Evolutionary conservation across 1,140 invertebrate genomes (phyloP).

Genomic region (Limonius californicus): DNA sequence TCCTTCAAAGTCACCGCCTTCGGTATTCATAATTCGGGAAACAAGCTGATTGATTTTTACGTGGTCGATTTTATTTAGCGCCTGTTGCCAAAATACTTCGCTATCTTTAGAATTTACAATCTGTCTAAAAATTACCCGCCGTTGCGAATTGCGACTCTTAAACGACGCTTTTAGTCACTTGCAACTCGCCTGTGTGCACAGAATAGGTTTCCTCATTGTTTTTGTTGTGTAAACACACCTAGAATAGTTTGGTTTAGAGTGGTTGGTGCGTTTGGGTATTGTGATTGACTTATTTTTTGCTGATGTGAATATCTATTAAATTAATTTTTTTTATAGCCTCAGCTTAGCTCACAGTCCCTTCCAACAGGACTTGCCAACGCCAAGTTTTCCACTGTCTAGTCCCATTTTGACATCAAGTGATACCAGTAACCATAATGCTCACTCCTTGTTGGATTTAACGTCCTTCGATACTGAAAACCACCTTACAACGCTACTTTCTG

Average conservation of each 20-base stretch:
- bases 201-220: neutral
- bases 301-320: too few species aligned
- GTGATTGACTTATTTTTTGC: too few species aligned
- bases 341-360: constrained; percentile 10
- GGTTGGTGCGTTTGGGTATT: too few species aligned
- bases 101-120: constrained; percentile 13
- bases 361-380: constrained; percentile 11
- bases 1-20: neutral
- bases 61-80: constrained; percentile 6
- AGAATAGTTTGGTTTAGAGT: too few species aligned
- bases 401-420: constrained; percentile 3
- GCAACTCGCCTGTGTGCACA: neutral
- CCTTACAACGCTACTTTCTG: constrained; percentile 32
- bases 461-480: constrained; percentile 36
- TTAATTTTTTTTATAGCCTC: neutral
- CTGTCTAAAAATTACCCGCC: constrained; percentile 2
- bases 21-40: neutral
- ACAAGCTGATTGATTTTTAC: neutral
- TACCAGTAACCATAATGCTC: constrained; percentile 14
- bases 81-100: constrained; percentile 1
- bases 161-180: constrained; percentile 4
- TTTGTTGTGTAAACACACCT: neutral
- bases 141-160: neutral
- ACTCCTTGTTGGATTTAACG: constrained; percentile 34
- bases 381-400: constrained; percentile 18